Evolutionary conservation across 64 coral and sea anemone species (phyloP).

Genomic region (Acropora yongei): DNA sequence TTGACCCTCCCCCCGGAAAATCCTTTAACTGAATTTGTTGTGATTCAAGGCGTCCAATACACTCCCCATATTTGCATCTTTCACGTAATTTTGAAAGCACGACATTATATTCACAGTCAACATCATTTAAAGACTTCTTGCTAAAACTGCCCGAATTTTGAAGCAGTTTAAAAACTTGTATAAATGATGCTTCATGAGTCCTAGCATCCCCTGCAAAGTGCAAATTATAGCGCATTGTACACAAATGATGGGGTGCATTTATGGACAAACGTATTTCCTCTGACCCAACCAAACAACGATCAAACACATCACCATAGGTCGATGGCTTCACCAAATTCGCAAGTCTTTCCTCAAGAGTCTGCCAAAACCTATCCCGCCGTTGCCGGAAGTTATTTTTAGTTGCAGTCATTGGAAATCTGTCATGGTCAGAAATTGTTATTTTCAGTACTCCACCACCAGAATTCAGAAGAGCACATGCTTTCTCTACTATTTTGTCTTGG

Average conservation of each 20-base stretch:
- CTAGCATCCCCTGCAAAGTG: background rate
- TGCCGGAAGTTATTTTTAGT: background rate
- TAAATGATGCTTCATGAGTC: background rate
- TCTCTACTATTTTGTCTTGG: background rate
- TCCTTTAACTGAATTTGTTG: background rate
- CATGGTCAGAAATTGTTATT: background rate
- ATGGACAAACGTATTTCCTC: conserved; percentile 1
- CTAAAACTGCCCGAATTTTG: background rate
- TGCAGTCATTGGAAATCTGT: no score
- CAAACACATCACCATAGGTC: background rate
- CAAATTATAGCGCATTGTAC: conserved; percentile 17
- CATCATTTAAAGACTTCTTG: background rate
- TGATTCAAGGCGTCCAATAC: background rate
- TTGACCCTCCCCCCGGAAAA: background rate
- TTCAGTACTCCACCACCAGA: conserved; percentile 5
- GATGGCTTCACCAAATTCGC: background rate
- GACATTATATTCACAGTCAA: background rate
- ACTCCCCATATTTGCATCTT: background rate
- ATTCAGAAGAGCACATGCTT: background rate
- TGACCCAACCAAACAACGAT: background rate
- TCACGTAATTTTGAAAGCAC: background rate
- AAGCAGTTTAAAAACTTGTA: background rate
- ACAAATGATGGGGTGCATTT: background rate
- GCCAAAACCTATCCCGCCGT: background rate
- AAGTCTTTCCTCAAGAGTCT: background rate